phyloP scores from a whole-genome alignment of 2,888 invertebrate genomes.

The Bhutanitis thaidina region DNA sequence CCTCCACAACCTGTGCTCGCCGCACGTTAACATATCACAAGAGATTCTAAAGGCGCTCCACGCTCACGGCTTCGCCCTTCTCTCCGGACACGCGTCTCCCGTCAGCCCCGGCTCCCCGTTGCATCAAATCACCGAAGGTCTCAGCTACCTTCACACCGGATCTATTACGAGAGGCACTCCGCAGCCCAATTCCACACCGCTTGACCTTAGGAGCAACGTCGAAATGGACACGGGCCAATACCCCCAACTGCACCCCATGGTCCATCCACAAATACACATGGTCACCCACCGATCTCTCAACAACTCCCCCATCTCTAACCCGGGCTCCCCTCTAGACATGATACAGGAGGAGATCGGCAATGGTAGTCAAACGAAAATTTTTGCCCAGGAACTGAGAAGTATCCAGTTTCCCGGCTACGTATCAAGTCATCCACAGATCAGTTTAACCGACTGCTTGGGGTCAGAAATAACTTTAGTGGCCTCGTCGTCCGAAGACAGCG shows the following conservation, averaged over 20 bases:
- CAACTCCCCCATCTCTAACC: conserved; percentile 82
- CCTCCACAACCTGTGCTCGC: conserved; percentile 54
- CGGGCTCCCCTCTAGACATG: conserved; percentile 86
- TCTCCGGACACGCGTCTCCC: conserved; percentile 48
- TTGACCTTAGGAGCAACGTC: conserved; percentile 73
- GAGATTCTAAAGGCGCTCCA: conserved; percentile 51
- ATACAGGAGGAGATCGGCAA: conserved; percentile 84
- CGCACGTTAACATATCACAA: conserved; percentile 52
- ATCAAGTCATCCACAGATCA: conserved; percentile 89
- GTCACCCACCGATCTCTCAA: conserved; percentile 78
- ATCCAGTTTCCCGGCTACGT: conserved; percentile 44
- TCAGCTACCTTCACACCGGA: conserved; percentile 87
- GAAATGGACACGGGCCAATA: conserved; percentile 75
- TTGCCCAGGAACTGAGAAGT: conserved; percentile 45
- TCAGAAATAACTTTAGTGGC: conserved; percentile 90
- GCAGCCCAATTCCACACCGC: conserved; percentile 74
- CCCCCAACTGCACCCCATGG: conserved; percentile 60
- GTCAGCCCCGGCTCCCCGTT: conserved; percentile 71
- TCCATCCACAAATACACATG: conserved; percentile 64
- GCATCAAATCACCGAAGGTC: conserved; percentile 83
- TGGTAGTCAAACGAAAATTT: conserved; percentile 44
- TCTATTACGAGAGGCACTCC: conserved; percentile 86
- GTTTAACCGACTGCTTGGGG: conserved; percentile 94
- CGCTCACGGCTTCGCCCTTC: conserved; percentile 44
- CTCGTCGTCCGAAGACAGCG: conserved; percentile 86